Evolutionary conservation across 2,888 invertebrate genomes (phyloP).

Genomic region (Ernsta delagoae): DNA sequence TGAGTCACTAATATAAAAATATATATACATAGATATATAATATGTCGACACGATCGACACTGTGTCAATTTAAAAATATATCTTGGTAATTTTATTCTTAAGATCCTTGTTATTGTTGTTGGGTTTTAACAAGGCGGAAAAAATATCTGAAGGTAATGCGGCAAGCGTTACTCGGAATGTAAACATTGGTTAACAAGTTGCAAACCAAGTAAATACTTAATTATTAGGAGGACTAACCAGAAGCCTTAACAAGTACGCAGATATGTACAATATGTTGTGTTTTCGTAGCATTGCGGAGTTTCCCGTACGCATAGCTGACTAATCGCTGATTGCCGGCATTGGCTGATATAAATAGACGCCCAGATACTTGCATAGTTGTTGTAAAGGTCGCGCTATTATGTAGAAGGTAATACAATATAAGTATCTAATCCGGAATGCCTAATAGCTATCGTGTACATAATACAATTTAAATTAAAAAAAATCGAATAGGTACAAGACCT

Average conservation of each 20-base stretch:
- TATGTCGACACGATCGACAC: no score
- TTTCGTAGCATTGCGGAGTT: conserved; percentile 38
- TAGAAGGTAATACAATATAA: conserved; percentile 16
- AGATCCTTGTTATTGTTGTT: conserved; percentile 9
- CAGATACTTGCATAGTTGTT: conserved; percentile 19
- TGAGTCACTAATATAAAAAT: no score
- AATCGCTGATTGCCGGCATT: conserved; percentile 43
- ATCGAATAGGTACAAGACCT: no score
- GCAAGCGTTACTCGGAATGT: conserved; percentile 1
- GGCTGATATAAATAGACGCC: conserved; percentile 43
- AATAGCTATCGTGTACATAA: no score
- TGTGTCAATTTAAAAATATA: background rate
- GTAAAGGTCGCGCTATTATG: conserved; percentile 17
- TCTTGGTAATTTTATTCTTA: background rate
- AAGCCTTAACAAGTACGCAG: background rate
- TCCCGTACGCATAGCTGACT: conserved; percentile 45
- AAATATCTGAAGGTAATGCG: background rate
- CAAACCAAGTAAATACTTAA: background rate
- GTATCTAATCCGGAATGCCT: background rate
- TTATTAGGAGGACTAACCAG: background rate
- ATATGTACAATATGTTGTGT: conserved; percentile 1
- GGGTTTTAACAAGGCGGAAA: background rate
- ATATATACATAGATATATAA: no score
- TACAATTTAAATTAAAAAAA: no score
- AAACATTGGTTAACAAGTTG: background rate